Evolutionary conservation across 2,797 vertebrate species (phyloP).

Genomic region (Schizopygopsis pylzovi): DNA sequence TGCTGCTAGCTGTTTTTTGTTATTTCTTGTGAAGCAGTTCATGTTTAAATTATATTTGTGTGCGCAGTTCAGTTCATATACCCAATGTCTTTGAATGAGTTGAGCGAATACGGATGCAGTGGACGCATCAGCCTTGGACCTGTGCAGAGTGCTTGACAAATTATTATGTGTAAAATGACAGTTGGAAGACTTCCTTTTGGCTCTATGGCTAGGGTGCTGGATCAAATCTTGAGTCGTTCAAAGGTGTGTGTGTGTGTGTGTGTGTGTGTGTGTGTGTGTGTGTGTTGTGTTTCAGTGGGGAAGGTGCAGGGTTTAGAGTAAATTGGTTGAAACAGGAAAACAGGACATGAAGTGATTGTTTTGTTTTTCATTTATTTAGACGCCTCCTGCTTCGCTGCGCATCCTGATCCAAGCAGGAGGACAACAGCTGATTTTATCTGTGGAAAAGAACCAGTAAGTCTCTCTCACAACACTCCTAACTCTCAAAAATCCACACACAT

Average conservation of each 20-base stretch:
- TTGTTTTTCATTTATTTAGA: slow-evolving; percentile 77
- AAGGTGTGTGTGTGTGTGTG: slow-evolving; percentile 21
- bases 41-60: not conserved
- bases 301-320: slow-evolving; percentile 24
- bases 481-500: not conserved
- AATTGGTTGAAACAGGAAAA: slow-evolving; percentile 59
- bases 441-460: slow-evolving; percentile 95
- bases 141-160: slow-evolving; percentile 16
- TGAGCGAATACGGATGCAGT: not conserved
- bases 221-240: not conserved
- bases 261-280: slow-evolving; percentile 17
- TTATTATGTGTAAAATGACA: slow-evolving; percentile 44
- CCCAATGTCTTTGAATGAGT: not conserved
- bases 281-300: not conserved
- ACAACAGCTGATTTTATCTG: slow-evolving; percentile 80
- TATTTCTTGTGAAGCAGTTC: not conserved
- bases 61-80: not conserved
- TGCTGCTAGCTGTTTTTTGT: not conserved
- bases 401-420: slow-evolving; percentile 81
- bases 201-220: not conserved
- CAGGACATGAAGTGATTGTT: slow-evolving; percentile 51
- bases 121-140: slow-evolving; percentile 24
- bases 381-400: slow-evolving; percentile 82
- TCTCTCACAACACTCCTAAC: slow-evolving; percentile 3
- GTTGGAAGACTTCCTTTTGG: slow-evolving; percentile 18